Evolutionary conservation across 2,797 vertebrate genomes (phyloP).

Genomic region (Simalia tracyae): DNA sequence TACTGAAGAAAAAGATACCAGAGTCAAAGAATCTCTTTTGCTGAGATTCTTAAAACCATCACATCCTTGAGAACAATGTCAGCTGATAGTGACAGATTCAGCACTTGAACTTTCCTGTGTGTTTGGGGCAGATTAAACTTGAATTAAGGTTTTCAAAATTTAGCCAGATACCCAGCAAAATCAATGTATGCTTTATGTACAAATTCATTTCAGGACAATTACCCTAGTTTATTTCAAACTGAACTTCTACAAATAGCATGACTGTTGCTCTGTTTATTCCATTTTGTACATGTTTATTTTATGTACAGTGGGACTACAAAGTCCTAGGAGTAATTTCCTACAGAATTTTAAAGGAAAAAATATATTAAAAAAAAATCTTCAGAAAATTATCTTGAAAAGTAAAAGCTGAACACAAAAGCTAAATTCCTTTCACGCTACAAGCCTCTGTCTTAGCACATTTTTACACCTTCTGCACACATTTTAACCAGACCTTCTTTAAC

Average conservation of each 20-base stretch:
- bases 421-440: constrained; percentile 39
- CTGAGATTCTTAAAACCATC: constrained; percentile 32
- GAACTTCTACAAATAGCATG: constrained; percentile 50
- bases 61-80: constrained; percentile 20
- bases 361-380: not conserved
- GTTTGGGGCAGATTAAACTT: constrained; percentile 53
- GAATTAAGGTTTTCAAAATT: constrained; percentile 53
- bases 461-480: constrained; percentile 41
- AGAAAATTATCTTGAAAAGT: constrained; percentile 40
- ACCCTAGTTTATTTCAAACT: constrained; percentile 49
- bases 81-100: constrained; percentile 50
- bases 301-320: constrained; percentile 33
- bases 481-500: constrained; percentile 41
- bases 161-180: constrained; percentile 51
- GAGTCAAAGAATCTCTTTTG: not conserved
- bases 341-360: constrained; percentile 36
- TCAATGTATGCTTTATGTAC: constrained; percentile 48
- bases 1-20: constrained; percentile 3
- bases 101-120: constrained; percentile 28
- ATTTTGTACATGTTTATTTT: constrained; percentile 47
- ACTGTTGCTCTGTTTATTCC: constrained; percentile 39
- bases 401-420: constrained; percentile 45
- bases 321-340: constrained; percentile 1
- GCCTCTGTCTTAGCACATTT: constrained; percentile 47
- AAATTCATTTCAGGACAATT: constrained; percentile 55